A percentile compares a stretch with the other conserved stretches of the same genome.
Evolutionary conservation across 2,888 invertebrate genomes (phyloP).

Genomic region (Tolmerus cingulatus): DNA sequence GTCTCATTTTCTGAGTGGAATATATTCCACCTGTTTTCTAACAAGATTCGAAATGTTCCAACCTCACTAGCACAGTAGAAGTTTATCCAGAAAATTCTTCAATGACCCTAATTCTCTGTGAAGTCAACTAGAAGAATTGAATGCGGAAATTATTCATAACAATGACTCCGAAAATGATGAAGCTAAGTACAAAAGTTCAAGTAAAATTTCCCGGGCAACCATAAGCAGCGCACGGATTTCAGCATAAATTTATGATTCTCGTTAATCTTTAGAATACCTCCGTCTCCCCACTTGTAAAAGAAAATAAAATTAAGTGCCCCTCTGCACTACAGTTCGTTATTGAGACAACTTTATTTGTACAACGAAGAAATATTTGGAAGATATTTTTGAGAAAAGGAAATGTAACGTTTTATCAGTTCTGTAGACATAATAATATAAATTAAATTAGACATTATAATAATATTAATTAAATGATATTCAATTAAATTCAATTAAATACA

Average conservation of each 20-base stretch:
- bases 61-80: background rate
- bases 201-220: background rate
- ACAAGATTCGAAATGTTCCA: background rate
- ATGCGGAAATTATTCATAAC: background rate
- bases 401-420: background rate
- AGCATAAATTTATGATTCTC: background rate
- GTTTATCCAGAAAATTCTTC: background rate
- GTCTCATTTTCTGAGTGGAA: background rate
- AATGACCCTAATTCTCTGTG: background rate
- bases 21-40: background rate
- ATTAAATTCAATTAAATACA: too few species aligned
- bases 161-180: background rate
- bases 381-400: background rate
- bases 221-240: background rate
- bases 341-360: background rate
- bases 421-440: too few species aligned
- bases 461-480: too few species aligned
- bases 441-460: too few species aligned
- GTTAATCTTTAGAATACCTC: background rate
- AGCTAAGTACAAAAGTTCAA: background rate
- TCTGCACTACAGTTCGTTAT: background rate
- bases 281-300: background rate
- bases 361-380: background rate
- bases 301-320: background rate
- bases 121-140: background rate